phyloP scores from a whole-genome alignment of 2,113 vertebrate genomes.

The Equus quagga region DNA sequence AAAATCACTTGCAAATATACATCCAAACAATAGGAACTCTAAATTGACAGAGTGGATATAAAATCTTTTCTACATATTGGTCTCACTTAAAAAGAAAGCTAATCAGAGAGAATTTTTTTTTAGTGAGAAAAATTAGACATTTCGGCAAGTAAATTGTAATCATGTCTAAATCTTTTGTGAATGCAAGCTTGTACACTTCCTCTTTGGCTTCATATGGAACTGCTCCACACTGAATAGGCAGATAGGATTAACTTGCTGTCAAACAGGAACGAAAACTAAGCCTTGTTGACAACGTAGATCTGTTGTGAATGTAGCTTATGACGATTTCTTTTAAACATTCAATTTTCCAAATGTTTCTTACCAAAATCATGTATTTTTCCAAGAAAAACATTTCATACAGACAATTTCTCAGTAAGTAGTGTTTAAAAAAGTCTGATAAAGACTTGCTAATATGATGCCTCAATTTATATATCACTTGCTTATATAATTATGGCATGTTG shows the following conservation, averaged over 20 bases:
- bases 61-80: background rate
- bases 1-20: background rate
- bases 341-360: slow-evolving; percentile 20
- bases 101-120: background rate
- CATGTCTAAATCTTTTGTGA: background rate
- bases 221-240: background rate
- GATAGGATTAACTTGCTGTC: background rate
- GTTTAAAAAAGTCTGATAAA: background rate
- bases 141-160: background rate
- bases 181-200: background rate
- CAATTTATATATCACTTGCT: background rate
- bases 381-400: background rate
- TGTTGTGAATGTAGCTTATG: slow-evolving; percentile 9
- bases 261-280: slow-evolving; percentile 29
- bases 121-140: background rate
- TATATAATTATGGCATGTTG: background rate
- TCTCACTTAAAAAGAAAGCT: background rate
- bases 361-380: background rate
- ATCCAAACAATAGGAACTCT: background rate
- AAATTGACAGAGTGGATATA: background rate
- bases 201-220: background rate
- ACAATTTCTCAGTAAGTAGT: background rate
- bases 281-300: background rate
- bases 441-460: background rate
- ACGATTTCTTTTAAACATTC: slow-evolving; percentile 2